Evolutionary conservation across 2,797 vertebrate genomes (phyloP).

Genomic region (Spondyliosoma cantharus): DNA sequence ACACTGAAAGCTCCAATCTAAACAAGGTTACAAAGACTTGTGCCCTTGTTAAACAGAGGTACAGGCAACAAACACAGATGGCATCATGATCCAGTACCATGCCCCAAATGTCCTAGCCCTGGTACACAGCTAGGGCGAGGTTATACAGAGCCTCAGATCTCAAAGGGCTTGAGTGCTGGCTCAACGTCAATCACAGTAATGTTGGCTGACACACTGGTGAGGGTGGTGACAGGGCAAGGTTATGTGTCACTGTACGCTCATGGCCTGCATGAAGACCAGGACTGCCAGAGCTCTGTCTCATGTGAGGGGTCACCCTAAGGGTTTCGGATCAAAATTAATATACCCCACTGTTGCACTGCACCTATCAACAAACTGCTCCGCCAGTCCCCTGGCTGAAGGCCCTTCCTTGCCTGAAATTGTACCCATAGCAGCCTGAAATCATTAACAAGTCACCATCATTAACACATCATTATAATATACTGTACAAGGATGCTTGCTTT

Average conservation of each 20-base stretch:
- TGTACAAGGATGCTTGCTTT: constrained; percentile 14
- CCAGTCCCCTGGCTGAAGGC: constrained; percentile 45
- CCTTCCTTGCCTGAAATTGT: constrained; percentile 43
- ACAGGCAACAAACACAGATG: constrained; percentile 70
- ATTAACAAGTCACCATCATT: constrained; percentile 35
- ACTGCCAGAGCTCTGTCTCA: constrained; percentile 77
- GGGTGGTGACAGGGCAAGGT: constrained; percentile 88
- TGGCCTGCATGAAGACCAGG: constrained; percentile 76
- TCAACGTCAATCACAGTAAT: constrained; percentile 87
- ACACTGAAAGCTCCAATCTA: constrained; percentile 41
- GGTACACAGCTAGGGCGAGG: constrained; percentile 79
- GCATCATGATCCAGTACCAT: constrained; percentile 68
- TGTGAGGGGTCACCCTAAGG: constrained; percentile 76
- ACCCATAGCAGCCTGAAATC: constrained; percentile 44
- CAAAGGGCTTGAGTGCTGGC: constrained; percentile 71
- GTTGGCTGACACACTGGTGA: constrained; percentile 83
- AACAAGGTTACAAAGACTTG: constrained; percentile 62
- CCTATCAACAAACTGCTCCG: constrained; percentile 64
- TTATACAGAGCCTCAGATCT: constrained; percentile 84
- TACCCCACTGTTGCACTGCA: constrained; percentile 60
- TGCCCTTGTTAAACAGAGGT: constrained; percentile 70
- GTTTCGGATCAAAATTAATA: constrained; percentile 73
- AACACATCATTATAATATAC: constrained; percentile 21
- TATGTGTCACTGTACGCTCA: constrained; percentile 84
- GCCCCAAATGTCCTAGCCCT: constrained; percentile 79